phyloP scores from a whole-genome alignment of 2,113 vertebrate genomes.

The Kryptolebias marmoratus region DNA sequence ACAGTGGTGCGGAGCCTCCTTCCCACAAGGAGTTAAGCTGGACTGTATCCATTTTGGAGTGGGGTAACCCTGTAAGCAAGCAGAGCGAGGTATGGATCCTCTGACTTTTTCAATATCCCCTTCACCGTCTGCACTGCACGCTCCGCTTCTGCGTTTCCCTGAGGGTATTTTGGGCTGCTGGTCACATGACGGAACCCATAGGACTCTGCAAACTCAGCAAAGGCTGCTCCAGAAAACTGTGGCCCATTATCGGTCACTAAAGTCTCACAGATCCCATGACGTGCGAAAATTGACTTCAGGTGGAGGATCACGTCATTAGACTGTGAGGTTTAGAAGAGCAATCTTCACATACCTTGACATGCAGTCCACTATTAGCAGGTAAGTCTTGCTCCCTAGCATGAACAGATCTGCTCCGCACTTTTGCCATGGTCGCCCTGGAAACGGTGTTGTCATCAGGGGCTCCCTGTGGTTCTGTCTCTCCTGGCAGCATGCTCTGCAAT shows the following conservation, averaged over 20 bases:
- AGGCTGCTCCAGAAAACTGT: background rate
- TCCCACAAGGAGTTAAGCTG: too few species aligned
- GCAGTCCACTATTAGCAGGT: too few species aligned
- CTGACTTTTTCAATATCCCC: too few species aligned
- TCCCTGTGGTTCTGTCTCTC: background rate
- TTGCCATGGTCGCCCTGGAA: background rate
- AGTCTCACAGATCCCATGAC: too few species aligned
- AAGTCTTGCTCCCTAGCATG: background rate
- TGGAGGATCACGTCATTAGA: too few species aligned
- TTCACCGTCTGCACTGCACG: background rate
- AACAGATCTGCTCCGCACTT: constrained; percentile 4
- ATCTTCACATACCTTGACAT: too few species aligned
- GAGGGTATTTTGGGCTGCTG: background rate
- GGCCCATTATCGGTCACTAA: background rate
- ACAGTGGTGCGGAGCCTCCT: too few species aligned
- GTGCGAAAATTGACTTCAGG: too few species aligned
- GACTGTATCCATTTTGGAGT: too few species aligned
- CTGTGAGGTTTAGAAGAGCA: too few species aligned
- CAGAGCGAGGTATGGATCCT: too few species aligned
- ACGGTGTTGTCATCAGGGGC: constrained; percentile 6
- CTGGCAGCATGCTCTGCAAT: background rate
- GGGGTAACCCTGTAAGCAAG: too few species aligned
- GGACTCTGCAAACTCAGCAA: background rate
- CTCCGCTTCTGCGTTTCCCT: background rate
- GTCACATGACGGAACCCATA: background rate